These are phyloP conservation scores for Araneus ventricosus DNA, from an alignment of 1,140 invertebrate genomes.

Conservation along the genomic window DNA sequence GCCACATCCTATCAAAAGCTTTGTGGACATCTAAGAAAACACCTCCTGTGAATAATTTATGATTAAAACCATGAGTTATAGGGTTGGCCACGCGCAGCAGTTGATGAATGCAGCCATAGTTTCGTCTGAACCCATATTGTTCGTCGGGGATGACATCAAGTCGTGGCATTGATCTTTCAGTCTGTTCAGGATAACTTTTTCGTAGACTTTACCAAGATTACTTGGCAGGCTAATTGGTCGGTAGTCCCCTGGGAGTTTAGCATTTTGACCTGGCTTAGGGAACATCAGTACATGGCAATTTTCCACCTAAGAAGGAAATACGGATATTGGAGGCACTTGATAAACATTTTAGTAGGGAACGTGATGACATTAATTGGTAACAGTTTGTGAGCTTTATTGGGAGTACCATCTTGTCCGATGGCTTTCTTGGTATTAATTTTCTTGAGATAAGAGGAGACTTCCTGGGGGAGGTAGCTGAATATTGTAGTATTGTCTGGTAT, in stretches of 20 bases:
- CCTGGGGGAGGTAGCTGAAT: too few relatives aligned
- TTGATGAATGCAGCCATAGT: not conserved
- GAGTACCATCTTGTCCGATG: not conserved
- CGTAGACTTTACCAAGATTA: not conserved
- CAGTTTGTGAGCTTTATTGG: not conserved
- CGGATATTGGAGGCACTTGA: not conserved
- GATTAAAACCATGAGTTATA: not conserved
- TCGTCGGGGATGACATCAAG: not conserved
- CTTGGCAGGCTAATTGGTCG: constrained; percentile 61
- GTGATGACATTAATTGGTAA: not conserved
- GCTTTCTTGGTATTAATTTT: not conserved
- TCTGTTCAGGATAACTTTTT: constrained; percentile 12
- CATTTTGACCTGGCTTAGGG: constrained; percentile 29
- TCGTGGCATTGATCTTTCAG: not conserved
- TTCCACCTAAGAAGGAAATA: constrained; percentile 48
- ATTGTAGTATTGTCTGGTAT: too few relatives aligned
- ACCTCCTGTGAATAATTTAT: not conserved
- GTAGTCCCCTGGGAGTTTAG: not conserved
- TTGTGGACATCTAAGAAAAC: constrained; percentile 14
- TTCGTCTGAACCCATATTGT: constrained; percentile 48
- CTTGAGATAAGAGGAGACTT: not conserved
- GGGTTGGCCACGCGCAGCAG: not conserved
- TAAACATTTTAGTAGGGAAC: not conserved
- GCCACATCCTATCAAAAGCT: constrained; percentile 55
- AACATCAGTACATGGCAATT: constrained; percentile 1